Percentiles rank a stretch among this genome's conserved stretches.
Conservation (phyloP, 2,113 vertebrate species). For the Muscicapa adusta region DNA sequence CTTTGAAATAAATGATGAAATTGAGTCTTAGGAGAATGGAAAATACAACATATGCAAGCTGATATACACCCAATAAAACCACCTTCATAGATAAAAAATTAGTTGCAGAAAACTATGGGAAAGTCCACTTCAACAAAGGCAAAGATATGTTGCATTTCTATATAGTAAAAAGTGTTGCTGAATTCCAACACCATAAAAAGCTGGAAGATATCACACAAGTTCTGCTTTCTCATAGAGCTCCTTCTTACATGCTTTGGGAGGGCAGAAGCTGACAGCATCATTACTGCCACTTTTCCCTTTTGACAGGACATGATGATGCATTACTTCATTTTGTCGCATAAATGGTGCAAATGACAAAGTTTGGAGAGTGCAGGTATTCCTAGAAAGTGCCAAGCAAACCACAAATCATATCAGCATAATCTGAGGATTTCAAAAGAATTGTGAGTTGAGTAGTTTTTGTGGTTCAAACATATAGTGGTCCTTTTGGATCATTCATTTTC, state of each 20-base stretch:
- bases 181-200: not conserved
- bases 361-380: not conserved
- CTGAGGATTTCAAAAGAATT: not conserved
- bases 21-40: not conserved
- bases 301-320: not conserved
- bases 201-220: not conserved
- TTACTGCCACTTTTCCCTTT: not conserved
- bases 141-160: not conserved
- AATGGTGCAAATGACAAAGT: constrained; percentile 25
- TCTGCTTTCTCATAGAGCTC: not conserved
- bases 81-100: not conserved
- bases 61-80: not conserved
- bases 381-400: not conserved
- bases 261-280: not conserved
- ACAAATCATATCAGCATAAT: constrained; percentile 9
- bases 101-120: not conserved
- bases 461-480: not conserved
- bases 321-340: constrained; percentile 3
- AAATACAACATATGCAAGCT: not conserved
- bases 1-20: not conserved
- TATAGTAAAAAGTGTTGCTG: not conserved
- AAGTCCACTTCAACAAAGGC: not conserved
- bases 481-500: not conserved
- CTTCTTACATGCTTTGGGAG: not conserved
- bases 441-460: not conserved